phyloP scores from a whole-genome alignment of 2,113 vertebrate species.

The Corythoichthys intestinalis region DNA sequence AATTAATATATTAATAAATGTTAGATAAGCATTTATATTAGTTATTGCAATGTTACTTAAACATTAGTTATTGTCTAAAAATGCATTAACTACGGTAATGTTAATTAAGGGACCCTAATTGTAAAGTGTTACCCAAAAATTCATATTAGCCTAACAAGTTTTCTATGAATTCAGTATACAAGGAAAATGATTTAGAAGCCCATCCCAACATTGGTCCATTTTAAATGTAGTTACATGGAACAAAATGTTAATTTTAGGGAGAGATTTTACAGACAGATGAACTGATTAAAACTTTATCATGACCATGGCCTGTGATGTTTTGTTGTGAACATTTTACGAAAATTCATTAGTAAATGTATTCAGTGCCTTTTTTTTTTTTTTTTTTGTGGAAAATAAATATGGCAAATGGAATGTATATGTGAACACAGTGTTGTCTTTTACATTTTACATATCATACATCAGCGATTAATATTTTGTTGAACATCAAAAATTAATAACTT shows the following conservation, averaged over 20 bases:
- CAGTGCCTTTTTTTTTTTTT: conserved; percentile 71
- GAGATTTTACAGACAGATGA: conserved; percentile 12
- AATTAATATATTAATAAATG: no score
- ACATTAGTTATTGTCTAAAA: no score
- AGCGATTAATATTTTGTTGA: background rate
- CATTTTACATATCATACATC: background rate
- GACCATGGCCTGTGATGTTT: conserved; percentile 44
- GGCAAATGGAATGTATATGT: conserved; percentile 20
- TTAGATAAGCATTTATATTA: background rate
- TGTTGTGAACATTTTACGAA: conserved; percentile 54
- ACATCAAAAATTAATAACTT: background rate
- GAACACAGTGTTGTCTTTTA: conserved; percentile 2
- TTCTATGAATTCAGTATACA: background rate
- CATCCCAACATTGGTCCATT: background rate
- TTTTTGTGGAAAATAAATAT: conserved; percentile 57
- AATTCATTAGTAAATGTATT: conserved; percentile 64
- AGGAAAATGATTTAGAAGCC: background rate
- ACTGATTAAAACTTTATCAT: conserved; percentile 24
- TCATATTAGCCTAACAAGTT: background rate
- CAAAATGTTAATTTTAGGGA: conserved; percentile 22
- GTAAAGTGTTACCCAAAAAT: background rate
- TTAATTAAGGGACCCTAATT: no score
- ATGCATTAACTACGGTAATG: no score
- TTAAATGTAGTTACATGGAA: background rate
- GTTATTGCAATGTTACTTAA: no score